Conservation (phyloP, 2,797 vertebrate genomes). For the Limnodromus scolopaceus region DNA sequence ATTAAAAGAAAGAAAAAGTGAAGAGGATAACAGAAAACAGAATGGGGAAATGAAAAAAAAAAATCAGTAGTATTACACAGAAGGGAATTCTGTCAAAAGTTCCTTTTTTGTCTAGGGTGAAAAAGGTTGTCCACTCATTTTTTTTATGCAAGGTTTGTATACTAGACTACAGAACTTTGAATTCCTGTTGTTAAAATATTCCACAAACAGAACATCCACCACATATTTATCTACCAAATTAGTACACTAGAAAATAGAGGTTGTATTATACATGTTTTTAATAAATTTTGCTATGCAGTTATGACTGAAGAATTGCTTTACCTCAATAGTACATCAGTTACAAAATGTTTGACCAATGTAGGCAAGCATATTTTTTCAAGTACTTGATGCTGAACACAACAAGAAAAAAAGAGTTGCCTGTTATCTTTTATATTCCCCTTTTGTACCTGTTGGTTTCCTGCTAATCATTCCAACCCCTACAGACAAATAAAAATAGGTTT, state of each 20-base stretch:
- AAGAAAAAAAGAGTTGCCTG: rapidly evolving
- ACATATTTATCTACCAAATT: neutral
- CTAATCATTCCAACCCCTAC: neutral
- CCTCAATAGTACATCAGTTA: neutral
- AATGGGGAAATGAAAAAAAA: neutral
- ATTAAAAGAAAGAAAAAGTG: neutral
- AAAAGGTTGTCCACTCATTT: neutral
- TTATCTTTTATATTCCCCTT: neutral
- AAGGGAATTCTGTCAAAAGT: neutral
- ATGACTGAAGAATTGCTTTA: neutral
- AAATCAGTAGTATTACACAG: neutral
- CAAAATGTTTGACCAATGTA: neutral
- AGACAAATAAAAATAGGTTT: neutral
- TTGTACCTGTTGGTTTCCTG: neutral
- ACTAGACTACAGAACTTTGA: neutral
- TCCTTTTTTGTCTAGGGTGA: neutral
- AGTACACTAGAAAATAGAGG: neutral
- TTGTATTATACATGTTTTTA: neutral
- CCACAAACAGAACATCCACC: neutral
- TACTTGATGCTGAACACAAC: neutral
- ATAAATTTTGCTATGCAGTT: neutral
- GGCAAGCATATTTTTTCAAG: neutral
- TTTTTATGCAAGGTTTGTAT: neutral
- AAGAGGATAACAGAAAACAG: neutral
- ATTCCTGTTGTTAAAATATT: neutral